These are phyloP conservation scores for Leucoraja ocellata DNA, from an alignment of 2,797 vertebrate genomes.

Conservation along the genomic window DNA sequence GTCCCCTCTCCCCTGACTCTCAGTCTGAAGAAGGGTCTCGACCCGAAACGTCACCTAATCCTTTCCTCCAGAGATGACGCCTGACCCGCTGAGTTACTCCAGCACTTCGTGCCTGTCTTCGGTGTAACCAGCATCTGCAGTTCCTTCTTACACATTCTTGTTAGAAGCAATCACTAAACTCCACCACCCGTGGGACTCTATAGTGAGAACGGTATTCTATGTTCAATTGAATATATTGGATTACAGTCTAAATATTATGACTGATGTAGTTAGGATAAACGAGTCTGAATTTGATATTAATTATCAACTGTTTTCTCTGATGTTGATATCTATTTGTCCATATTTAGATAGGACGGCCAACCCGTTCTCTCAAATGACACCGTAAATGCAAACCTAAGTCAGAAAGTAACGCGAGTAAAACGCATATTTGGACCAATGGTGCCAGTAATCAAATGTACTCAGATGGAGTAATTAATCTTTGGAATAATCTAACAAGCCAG, in stretches of 20 bases:
- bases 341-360: background rate
- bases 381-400: background rate
- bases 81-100: too few relatives aligned
- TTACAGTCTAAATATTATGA: background rate
- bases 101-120: too few relatives aligned
- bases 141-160: too few relatives aligned
- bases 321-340: background rate
- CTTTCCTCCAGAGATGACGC: too few relatives aligned
- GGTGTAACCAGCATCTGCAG: too few relatives aligned
- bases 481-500: background rate
- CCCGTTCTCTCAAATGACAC: background rate
- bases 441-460: background rate
- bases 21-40: too few relatives aligned
- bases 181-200: too few relatives aligned
- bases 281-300: background rate
- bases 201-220: background rate
- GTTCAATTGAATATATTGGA: background rate
- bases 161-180: too few relatives aligned
- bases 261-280: background rate
- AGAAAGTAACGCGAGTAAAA: background rate
- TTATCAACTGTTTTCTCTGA: background rate
- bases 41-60: too few relatives aligned
- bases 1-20: too few relatives aligned
- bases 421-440: background rate
- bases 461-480: background rate